Evolutionary conservation across 2,888 invertebrate genomes (phyloP), one percentile per base, ranked within the genome.

Genomic region (Coenonympha glycerion): DNA sequence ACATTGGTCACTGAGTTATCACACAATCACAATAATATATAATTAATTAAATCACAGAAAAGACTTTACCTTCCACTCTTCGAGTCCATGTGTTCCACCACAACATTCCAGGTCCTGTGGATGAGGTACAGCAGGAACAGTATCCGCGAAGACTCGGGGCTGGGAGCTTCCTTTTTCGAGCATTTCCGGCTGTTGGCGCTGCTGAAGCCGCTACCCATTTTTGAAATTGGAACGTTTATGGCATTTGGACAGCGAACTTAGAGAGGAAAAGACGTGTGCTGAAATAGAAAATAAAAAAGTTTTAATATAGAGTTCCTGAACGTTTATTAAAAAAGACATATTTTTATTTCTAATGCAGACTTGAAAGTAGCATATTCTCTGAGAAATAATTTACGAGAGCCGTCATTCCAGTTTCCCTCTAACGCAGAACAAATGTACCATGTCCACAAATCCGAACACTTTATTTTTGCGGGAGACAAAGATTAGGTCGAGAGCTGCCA

Each of bases 101-200:
- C 89, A 9, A 91, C 89, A 65, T 89, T 90, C 92, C 92, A 92
- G 9, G 92, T 92, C 57, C 92, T 89, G 63, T 92, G 90, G 62
- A 92, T 90, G 52, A 92, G 80, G 70, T 92, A 91, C 60, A 92
- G 77, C 55, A 92, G 81, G 67, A 91, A 92, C 46, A 91, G 83
- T 2, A 90, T 86, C 46, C 90, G 76, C 3, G 90, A 90, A 3
- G 89, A 90, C 70, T 91, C 90, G 0, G 87, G 85, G 19, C 79
- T 71, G 1, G 76, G 74, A 8, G 79, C 76, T 1, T 66, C 62
- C 41, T 79, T 75, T 44, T 64, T 67, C 45, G 66, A 62, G 73
- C 76, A 75, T 55, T 71, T 77, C 49, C 74, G 68, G 58, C 77
- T 77, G 57, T 69, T 67, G 53, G 76, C 68, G 55, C 72, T 77